phyloP scores from a whole-genome alignment of 2,888 invertebrate genomes.

The Bedellia somnulentella region DNA sequence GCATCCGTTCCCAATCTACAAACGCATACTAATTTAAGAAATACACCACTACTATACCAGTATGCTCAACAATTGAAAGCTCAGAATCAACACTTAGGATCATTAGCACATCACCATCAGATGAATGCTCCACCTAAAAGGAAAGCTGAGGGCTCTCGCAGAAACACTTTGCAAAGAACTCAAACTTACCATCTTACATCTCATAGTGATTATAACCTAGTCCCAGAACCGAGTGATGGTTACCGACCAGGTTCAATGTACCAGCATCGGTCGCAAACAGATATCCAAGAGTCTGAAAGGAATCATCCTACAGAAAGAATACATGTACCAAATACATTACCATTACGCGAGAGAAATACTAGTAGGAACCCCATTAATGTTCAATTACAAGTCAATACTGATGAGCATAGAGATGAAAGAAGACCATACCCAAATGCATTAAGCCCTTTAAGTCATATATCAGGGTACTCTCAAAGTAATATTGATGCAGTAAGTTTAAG shows the following conservation, averaged over 20 bases:
- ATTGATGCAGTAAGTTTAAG: constrained; percentile 45
- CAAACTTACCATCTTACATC: constrained; percentile 55
- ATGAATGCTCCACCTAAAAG: constrained; percentile 31
- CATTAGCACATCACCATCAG: constrained; percentile 36
- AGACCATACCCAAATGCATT: constrained; percentile 31
- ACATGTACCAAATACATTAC: constrained; percentile 40
- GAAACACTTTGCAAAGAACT: constrained; percentile 48
- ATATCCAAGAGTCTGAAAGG: constrained; percentile 35
- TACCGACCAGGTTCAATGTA: constrained; percentile 29
- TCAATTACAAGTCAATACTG: constrained; percentile 45
- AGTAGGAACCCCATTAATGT: constrained; percentile 38
- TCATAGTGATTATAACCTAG: constrained; percentile 50
- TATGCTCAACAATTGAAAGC: constrained; percentile 53
- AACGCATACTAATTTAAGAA: constrained; percentile 27
- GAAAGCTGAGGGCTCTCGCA: constrained; percentile 31
- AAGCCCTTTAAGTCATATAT: constrained; percentile 45
- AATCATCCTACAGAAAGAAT: constrained; percentile 23
- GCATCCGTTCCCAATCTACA: constrained; percentile 25
- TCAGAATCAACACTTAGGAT: constrained; percentile 45
- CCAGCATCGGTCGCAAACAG: constrained; percentile 44
- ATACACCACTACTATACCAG: constrained; percentile 46
- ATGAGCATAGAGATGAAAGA: constrained; percentile 38
- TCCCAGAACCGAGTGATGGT: constrained; percentile 36
- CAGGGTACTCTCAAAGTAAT: constrained; percentile 34
- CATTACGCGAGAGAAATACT: constrained; percentile 36